These are phyloP conservation scores for Vicugna pacos DNA, from an alignment of 2,113 vertebrate species.

Conservation along the genomic window DNA sequence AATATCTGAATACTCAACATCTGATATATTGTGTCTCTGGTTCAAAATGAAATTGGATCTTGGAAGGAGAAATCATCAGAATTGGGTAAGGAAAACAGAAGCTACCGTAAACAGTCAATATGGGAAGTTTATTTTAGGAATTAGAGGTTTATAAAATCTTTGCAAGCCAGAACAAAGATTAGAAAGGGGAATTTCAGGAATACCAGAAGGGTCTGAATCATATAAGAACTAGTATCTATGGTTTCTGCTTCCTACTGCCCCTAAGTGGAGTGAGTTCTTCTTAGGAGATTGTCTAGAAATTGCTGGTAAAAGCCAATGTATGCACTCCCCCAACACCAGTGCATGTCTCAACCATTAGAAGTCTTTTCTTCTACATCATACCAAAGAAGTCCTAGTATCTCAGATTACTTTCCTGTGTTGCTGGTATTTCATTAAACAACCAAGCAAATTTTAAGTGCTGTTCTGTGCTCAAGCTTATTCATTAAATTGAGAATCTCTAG, in stretches of 20 bases:
- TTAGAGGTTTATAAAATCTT: background rate
- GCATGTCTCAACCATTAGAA: background rate
- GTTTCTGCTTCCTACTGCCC: background rate
- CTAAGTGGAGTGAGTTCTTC: background rate
- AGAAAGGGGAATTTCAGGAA: slow-evolving; percentile 8
- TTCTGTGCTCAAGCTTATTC: background rate
- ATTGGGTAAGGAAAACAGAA: background rate
- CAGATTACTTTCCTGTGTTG: background rate
- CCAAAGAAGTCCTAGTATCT: background rate
- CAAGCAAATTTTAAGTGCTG: background rate
- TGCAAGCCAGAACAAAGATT: background rate
- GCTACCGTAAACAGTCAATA: background rate
- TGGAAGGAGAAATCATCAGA: background rate
- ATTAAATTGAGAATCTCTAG: background rate
- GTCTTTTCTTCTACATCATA: background rate
- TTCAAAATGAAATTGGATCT: background rate
- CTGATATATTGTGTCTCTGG: background rate
- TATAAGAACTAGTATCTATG: background rate
- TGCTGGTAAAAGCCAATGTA: background rate
- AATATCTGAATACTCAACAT: background rate
- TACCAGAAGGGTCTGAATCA: background rate
- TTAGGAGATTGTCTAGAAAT: background rate
- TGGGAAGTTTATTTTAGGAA: background rate
- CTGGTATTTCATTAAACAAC: background rate
- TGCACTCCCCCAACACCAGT: background rate